Conservation (phyloP, 2,113 vertebrate genomes). For the Muntiacus reevesi region DNA sequence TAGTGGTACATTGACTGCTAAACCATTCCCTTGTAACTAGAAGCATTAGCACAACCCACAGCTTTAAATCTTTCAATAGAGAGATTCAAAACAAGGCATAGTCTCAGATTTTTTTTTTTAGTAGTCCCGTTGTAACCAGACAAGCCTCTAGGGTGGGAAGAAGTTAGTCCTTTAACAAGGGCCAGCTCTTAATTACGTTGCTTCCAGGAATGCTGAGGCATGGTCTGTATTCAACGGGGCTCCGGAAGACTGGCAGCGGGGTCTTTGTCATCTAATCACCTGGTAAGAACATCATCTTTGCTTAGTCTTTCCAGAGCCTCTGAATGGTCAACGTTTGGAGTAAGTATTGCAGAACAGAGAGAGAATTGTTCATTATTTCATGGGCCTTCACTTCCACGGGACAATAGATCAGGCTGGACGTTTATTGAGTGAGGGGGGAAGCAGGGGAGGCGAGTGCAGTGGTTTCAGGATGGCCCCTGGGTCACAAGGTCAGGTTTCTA, state of each 20-base stretch:
- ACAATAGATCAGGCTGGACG: constrained; percentile 64
- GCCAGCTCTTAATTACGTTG: constrained; percentile 49
- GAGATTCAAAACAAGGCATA: constrained; percentile 13
- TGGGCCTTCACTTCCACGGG: constrained; percentile 42
- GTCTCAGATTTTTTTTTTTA: background rate
- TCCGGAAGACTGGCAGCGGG: constrained; percentile 34
- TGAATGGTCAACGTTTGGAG: constrained; percentile 50
- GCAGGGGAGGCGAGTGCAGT: background rate
- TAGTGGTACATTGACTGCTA: background rate
- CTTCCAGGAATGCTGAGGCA: constrained; percentile 50
- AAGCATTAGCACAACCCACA: background rate
- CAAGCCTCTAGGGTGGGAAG: constrained; percentile 48
- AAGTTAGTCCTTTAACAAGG: constrained; percentile 48
- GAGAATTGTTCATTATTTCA: constrained; percentile 66
- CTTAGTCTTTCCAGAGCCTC: constrained; percentile 54
- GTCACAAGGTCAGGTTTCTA: constrained; percentile 72
- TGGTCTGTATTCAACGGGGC: constrained; percentile 36
- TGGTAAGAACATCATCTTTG: constrained; percentile 67
- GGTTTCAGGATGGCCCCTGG: constrained; percentile 61
- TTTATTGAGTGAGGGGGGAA: constrained; percentile 61
- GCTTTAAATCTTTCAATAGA: constrained; percentile 31
- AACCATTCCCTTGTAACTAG: background rate
- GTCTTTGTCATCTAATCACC: constrained; percentile 71
- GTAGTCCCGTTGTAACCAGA: constrained; percentile 40
- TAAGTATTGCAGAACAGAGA: constrained; percentile 61